Base-by-base conservation (phyloP, 1,140 invertebrate species). In the Plectrocnemia conspersa region DNA sequence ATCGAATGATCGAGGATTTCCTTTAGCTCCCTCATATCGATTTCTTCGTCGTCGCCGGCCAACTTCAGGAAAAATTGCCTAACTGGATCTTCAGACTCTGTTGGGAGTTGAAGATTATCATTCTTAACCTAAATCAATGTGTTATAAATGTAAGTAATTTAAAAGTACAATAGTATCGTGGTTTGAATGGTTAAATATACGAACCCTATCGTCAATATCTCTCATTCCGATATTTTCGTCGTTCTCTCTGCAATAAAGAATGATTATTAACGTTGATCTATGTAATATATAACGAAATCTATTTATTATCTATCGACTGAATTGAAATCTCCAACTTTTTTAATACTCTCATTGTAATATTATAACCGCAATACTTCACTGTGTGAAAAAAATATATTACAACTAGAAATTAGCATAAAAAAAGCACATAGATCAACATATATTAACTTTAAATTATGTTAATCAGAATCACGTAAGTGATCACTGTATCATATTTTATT, bases 1-100 rank as follows among this genome's bases (percentile, higher is more conserved):
- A 96, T 88, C 9, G 92, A 89, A 67, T 89, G 85, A 74, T 97
- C 91, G 29, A 97, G 77, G 63, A 97, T 92, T 65, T 93, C 84
- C 72, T 93, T 91, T 10, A 98, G 75, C 68, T 97, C 93, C 71
- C 83, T 83, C 84, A 91, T 93, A 72, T 97, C 93, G 1, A 98
- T 88, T 75, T 97, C 93, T 69, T 89, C 81, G 66, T 97, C 93
- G 40, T 85, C 82, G 11, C 94, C 94, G 47, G 93, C 91, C 38
- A 97, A 79, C 52, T 86, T 85, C 40, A 79, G 77, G 77, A 97
- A 97, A 72, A 91, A 88, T 47, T 89, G 82, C 13, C 72, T 58
- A 13, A 75, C 68, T 0, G 73, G 73, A 24, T 76, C 69, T 18
- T 71, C 65, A 6, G 73, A 68, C 56, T 72, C 73, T 4, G 71